A percentile compares a stretch with the other conserved stretches of the same genome.
Conservation (phyloP, 2,113 vertebrate species). For the Pelvicachromis taeniatus region DNA sequence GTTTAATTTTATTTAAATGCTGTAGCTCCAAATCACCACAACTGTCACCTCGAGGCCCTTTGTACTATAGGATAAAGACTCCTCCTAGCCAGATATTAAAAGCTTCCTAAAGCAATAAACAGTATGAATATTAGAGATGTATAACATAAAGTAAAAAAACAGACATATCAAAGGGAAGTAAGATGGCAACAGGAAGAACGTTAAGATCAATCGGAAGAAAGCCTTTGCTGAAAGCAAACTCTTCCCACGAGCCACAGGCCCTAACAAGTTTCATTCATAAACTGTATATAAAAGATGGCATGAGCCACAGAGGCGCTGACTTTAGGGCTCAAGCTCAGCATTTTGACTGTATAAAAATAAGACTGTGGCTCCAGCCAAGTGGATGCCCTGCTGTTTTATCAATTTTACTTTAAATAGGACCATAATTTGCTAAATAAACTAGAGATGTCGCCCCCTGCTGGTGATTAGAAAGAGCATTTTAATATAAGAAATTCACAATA, state of each 20-base stretch:
- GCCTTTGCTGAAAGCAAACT: background rate
- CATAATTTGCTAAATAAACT: background rate
- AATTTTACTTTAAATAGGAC: fast-evolving
- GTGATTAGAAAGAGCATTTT: background rate
- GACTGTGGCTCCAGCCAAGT: background rate
- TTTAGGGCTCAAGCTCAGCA: background rate
- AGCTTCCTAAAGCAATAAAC: background rate
- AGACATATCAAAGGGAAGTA: background rate
- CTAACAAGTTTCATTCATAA: background rate
- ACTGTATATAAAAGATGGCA: background rate
- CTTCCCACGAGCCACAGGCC: background rate
- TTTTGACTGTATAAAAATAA: background rate
- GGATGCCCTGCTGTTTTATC: fast-evolving
- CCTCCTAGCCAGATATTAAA: background rate
- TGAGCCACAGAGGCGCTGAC: background rate
- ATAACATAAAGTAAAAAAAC: background rate
- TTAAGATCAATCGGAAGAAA: background rate
- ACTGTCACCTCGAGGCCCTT: fast-evolving
- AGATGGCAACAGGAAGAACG: background rate
- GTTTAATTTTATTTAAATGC: background rate
- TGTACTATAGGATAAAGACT: background rate
- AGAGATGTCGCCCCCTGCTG: background rate
- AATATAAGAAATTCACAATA: background rate
- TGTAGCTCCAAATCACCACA: background rate
- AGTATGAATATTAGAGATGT: background rate